A percentile compares a stretch with the other conserved stretches of the same genome.
Conservation (phyloP, 2,888 invertebrate species). For the Dolichopus griseipennis region DNA sequence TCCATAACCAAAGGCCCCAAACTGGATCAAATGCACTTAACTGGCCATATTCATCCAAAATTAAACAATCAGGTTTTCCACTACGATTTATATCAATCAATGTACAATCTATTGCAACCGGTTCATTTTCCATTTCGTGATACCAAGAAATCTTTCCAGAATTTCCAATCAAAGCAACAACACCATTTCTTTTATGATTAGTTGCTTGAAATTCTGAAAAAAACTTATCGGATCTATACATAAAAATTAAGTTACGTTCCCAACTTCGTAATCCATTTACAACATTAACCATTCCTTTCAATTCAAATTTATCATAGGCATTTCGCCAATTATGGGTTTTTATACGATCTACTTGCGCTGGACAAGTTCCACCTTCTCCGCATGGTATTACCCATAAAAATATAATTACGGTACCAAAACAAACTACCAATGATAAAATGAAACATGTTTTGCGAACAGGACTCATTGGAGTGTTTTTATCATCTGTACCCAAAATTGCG, state of each 20-base stretch:
- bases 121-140: slow-evolving; percentile 58
- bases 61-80: slow-evolving; percentile 63
- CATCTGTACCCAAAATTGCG: slow-evolving; percentile 34
- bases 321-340: slow-evolving; percentile 60
- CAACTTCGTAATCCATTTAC: slow-evolving; percentile 56
- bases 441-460: slow-evolving; percentile 59
- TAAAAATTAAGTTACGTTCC: slow-evolving; percentile 62
- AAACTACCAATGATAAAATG: slow-evolving; percentile 59
- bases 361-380: slow-evolving; percentile 58
- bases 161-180: slow-evolving; percentile 59
- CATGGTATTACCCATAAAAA: slow-evolving; percentile 72
- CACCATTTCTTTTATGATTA: slow-evolving; percentile 48
- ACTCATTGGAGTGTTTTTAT: slow-evolving; percentile 50
- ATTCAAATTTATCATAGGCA: slow-evolving; percentile 58
- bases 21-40: slow-evolving; percentile 52
- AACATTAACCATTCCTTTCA: slow-evolving; percentile 61
- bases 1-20: slow-evolving; percentile 51
- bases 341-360: slow-evolving; percentile 47
- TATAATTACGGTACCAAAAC: slow-evolving; percentile 59
- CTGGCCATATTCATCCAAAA: slow-evolving; percentile 61
- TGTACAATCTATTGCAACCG: slow-evolving; percentile 63
- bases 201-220: slow-evolving; percentile 46
- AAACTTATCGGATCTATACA: slow-evolving; percentile 61
- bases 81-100: slow-evolving; percentile 64
- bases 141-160: slow-evolving; percentile 68